phyloP scores from a whole-genome alignment of 2,888 invertebrate genomes.

The Sarcophaga subvicina region DNA sequence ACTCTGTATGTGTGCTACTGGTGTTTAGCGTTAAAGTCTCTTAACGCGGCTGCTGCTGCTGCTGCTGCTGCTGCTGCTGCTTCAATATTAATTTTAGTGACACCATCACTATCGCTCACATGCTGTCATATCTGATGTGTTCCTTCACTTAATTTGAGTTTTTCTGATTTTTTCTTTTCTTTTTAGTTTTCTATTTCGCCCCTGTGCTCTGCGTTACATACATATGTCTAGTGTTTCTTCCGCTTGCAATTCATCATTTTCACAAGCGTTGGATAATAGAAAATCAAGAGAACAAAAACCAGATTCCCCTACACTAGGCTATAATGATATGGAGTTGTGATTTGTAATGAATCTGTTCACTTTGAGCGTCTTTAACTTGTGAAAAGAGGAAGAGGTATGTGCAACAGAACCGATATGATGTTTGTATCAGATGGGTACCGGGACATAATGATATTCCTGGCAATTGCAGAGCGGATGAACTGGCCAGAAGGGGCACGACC shows the following conservation, averaged over 20 bases:
- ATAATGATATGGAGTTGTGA: not conserved
- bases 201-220: constrained; percentile 59
- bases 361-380: not conserved
- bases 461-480: no score
- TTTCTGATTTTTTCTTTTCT: not conserved
- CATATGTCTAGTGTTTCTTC: constrained; percentile 75
- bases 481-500: no score
- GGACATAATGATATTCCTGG: no score
- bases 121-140: constrained; percentile 70
- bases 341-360: no score
- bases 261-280: constrained; percentile 68
- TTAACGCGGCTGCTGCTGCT: constrained; percentile 9
- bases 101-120: constrained; percentile 53
- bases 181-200: no score
- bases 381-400: no score
- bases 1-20: constrained; percentile 4
- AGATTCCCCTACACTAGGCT: not conserved
- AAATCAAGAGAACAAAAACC: not conserved
- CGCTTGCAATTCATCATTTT: constrained; percentile 80
- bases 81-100: constrained; percentile 37
- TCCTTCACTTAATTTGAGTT: constrained; percentile 28
- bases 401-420: no score
- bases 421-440: no score
- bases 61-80: constrained; percentile 11
- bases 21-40: constrained; percentile 32